Conservation (phyloP, 2,797 vertebrate species). For the Cyprinodon diabolis region DNA sequence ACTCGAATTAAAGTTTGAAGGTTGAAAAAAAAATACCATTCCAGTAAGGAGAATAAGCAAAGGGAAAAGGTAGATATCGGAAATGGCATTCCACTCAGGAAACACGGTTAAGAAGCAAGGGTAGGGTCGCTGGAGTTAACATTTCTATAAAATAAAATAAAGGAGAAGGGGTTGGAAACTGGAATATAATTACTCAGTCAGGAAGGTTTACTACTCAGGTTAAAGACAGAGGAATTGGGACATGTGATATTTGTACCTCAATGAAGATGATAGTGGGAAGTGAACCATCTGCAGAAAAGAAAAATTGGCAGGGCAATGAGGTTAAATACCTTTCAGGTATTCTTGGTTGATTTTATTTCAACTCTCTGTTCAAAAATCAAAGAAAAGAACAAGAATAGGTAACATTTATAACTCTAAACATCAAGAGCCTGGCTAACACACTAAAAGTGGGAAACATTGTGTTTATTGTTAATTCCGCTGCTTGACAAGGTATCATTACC, state of each 20-base stretch:
- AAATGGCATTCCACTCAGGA: slow-evolving; percentile 80
- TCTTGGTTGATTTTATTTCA: slow-evolving; percentile 44
- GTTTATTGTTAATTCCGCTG: neutral
- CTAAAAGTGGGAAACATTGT: neutral
- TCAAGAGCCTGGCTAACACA: neutral
- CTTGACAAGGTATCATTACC: neutral
- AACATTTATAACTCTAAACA: neutral
- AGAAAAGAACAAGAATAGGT: slow-evolving; percentile 34
- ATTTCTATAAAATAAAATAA: slow-evolving; percentile 67
- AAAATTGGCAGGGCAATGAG: slow-evolving; percentile 81
- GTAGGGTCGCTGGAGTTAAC: slow-evolving; percentile 68
- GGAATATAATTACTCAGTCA: slow-evolving; percentile 76
- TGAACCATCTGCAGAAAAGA: slow-evolving; percentile 86
- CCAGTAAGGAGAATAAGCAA: slow-evolving; percentile 71
- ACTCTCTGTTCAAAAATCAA: slow-evolving; percentile 43
- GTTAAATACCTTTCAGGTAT: slow-evolving; percentile 78
- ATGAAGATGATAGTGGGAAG: slow-evolving; percentile 79
- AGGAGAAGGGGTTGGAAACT: slow-evolving; percentile 71
- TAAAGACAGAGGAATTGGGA: slow-evolving; percentile 71
- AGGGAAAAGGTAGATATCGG: slow-evolving; percentile 60
- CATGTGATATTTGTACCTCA: slow-evolving; percentile 86
- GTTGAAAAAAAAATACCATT: slow-evolving; percentile 73
- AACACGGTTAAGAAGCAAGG: slow-evolving; percentile 80
- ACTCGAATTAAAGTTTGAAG: slow-evolving; percentile 68
- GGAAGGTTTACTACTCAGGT: slow-evolving; percentile 78